Base-by-base conservation (phyloP, 2,888 invertebrate species). In the Andrena hattorfiana region DNA sequence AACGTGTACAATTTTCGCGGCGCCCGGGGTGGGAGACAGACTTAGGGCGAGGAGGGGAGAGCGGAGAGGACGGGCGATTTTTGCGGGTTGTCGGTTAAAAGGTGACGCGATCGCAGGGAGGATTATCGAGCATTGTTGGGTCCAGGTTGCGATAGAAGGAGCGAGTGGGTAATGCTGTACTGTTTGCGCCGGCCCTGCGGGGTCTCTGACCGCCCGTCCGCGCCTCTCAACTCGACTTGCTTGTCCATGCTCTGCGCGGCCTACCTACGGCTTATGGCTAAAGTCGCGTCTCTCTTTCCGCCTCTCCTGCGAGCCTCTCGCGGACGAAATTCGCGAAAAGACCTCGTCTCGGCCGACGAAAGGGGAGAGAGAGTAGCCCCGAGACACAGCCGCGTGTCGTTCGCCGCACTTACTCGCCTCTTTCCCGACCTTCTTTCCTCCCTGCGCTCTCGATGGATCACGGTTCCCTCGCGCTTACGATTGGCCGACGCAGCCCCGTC, bases 121-220 rank as follows among this genome's bases (percentile, higher is more conserved):
- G 84, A 87, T 85, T 90, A 85, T 89, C 77, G 87, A 85, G 81
- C 81, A 90, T 89, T 88, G 90, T 85, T 79, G 82, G 89, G 87
- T 89, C 89, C 89, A 89, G 86, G 88, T 85, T 85, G 85, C 80
- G 87, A 89, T 86, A 89, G 87, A 89, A 83, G 83, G 89, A 92
- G 89, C 89, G 92, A 93, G 92, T 92, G 92, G 92, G 91, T 92
- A 93, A 93, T 91, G 92, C 89, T 92, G 92, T 93, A 92, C 92
- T 92, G 91, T 92, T 91, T 93, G 92, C 91, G 92, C 91, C 93
- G 92, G 93, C 93, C 93, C 94, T 93, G 93, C 93, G 94, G 92
- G 94, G 94, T 94, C 93, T 93, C 93, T 94, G 94, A 94, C 94
- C 94, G 94, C 90, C 91, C 92, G 93, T 93, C 93, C 93, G 93